Percentiles rank a stretch among this genome's conserved stretches.
Evolutionary conservation across 2,113 vertebrate species (phyloP).

Genomic region (Heterotilapia buettikoferi): DNA sequence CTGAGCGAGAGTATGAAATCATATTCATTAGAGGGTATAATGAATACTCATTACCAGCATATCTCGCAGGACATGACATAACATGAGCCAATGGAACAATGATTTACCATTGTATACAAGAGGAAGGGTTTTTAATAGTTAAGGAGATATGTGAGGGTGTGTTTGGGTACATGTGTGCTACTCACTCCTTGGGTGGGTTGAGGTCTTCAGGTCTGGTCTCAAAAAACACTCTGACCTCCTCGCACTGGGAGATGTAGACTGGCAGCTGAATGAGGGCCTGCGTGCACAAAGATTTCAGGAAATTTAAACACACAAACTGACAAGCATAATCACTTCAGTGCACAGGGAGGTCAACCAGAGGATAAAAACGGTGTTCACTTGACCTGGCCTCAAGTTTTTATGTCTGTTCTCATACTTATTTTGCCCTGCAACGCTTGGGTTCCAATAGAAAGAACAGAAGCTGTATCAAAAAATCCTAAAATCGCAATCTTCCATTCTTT

Average conservation of each 20-base stretch:
- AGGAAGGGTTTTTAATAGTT: not conserved
- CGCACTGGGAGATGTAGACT: constrained; percentile 96
- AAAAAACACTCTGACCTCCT: constrained; percentile 95
- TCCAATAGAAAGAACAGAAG: not conserved
- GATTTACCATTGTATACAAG: not conserved
- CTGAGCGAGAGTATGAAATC: constrained; percentile 14
- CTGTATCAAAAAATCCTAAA: not conserved
- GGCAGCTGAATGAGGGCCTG: constrained; percentile 96
- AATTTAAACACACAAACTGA: not conserved
- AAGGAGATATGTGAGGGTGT: not conserved
- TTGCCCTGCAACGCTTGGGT: not conserved
- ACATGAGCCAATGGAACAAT: not conserved
- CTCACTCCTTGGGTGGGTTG: constrained; percentile 91
- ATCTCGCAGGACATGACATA: not conserved
- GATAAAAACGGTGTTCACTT: not conserved
- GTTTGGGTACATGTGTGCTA: not conserved
- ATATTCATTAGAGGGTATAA: constrained; percentile 32
- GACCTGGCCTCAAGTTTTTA: not conserved
- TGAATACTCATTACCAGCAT: constrained; percentile 15
- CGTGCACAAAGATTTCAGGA: not conserved
- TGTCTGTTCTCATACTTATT: not conserved
- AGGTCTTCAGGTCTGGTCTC: constrained; percentile 94
- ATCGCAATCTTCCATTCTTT: not conserved
- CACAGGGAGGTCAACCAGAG: not conserved
- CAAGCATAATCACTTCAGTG: not conserved